Evolutionary conservation across 2,113 vertebrate genomes (phyloP).

Genomic region (Heptranchias perlo): DNA sequence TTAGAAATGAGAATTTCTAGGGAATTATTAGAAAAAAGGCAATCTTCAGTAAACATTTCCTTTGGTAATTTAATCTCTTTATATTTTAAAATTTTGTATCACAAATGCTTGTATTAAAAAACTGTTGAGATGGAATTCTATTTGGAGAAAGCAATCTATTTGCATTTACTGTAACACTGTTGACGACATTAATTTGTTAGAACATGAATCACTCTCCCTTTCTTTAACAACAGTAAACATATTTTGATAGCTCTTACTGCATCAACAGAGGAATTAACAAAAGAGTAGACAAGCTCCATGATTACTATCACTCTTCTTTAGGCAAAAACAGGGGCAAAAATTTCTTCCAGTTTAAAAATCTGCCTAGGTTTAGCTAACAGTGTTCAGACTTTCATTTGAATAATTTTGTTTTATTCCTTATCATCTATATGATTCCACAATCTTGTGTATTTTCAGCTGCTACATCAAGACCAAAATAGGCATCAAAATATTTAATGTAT

Average conservation of each 20-base stretch:
- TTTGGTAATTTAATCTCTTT: not conserved
- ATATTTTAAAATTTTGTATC: too few relatives aligned
- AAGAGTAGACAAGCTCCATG: not conserved
- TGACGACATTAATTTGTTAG: not conserved
- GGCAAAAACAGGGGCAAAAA: not conserved
- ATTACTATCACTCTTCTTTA: not conserved
- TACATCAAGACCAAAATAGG: not conserved
- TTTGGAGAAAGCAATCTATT: not conserved
- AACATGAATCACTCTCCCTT: not conserved
- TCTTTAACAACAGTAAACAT: not conserved
- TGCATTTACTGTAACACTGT: not conserved
- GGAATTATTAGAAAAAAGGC: not conserved
- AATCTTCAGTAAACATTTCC: not conserved
- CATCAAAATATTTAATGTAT: not conserved
- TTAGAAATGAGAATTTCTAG: not conserved
- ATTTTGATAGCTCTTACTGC: not conserved
- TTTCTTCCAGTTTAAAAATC: not conserved
- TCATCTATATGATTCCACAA: not conserved
- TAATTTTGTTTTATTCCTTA: not conserved
- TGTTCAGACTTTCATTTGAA: not conserved
- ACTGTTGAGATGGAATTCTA: not conserved
- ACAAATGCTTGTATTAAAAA: not conserved
- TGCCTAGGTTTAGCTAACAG: not conserved
- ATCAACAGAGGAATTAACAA: not conserved
- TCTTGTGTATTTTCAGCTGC: not conserved